Percentiles rank a stretch among this genome's conserved stretches.
phyloP scores from a whole-genome alignment of 2,113 vertebrate genomes.

The Serinus canaria region DNA sequence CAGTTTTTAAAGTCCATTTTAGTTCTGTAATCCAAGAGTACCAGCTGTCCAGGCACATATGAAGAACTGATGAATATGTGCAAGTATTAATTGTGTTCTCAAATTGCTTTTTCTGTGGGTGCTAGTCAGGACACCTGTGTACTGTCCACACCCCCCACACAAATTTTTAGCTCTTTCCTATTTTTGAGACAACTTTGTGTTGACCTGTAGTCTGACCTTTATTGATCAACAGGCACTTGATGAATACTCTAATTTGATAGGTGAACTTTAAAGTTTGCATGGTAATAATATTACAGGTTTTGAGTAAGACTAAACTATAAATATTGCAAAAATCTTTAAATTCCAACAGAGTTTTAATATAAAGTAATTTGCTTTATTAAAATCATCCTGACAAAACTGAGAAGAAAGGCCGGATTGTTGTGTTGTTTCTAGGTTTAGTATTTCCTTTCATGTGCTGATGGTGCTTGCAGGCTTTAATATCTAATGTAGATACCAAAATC shows the following conservation, averaged over 20 bases:
- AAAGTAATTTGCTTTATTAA: background rate
- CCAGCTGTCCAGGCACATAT: background rate
- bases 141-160: background rate
- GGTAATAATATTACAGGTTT: background rate
- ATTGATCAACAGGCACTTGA: background rate
- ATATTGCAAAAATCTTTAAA: background rate
- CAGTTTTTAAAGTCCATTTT: background rate
- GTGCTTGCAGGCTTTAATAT: background rate
- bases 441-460: background rate
- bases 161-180: background rate
- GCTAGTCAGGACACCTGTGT: background rate
- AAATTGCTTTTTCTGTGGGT: background rate
- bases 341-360: background rate
- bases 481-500: background rate
- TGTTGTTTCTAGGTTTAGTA: background rate
- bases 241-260: background rate
- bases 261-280: background rate
- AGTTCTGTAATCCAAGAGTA: background rate
- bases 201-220: background rate
- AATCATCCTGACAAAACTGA: background rate
- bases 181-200: background rate
- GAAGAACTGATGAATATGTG: background rate
- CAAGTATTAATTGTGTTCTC: background rate
- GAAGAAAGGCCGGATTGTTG: background rate
- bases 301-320: background rate